Conservation (phyloP, 2,888 invertebrate species). For the Xiphydria camelus region DNA sequence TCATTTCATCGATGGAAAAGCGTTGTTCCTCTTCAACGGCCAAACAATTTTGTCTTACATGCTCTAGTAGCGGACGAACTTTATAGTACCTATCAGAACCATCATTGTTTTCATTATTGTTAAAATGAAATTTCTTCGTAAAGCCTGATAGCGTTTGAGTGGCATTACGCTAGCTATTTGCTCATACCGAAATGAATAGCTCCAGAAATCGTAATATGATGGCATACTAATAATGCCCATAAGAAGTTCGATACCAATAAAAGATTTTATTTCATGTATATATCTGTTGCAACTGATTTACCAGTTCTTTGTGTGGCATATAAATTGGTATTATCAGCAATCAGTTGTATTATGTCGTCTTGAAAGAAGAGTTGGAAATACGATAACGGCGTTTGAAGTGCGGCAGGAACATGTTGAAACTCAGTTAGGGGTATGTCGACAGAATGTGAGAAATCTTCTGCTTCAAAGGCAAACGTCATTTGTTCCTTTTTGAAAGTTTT, state of each 20-base stretch:
- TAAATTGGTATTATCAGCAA: not conserved
- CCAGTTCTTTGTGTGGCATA: not conserved
- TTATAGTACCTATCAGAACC: slow-evolving; percentile 17
- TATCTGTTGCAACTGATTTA: not conserved
- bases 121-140: slow-evolving; percentile 19
- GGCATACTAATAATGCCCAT: slow-evolving; percentile 1
- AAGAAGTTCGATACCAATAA: not conserved
- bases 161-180: too few relatives aligned
- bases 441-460: too few relatives aligned
- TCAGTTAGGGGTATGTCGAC: too few relatives aligned
- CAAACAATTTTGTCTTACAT: slow-evolving; percentile 27
- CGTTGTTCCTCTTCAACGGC: slow-evolving; percentile 29
- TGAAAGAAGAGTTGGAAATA: too few relatives aligned
- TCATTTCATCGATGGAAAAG: slow-evolving; percentile 45
- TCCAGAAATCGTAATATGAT: not conserved
- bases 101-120: slow-evolving; percentile 17
- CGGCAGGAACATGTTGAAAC: too few relatives aligned
- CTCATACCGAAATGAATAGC: not conserved
- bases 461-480: too few relatives aligned
- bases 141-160: not conserved
- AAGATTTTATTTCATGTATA: not conserved
- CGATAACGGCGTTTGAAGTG: too few relatives aligned
- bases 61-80: slow-evolving; percentile 20
- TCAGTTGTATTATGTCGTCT: too few relatives aligned
- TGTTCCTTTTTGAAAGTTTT: too few relatives aligned